Conservation (phyloP, 2,888 invertebrate genomes). For the Plebejus argus region DNA sequence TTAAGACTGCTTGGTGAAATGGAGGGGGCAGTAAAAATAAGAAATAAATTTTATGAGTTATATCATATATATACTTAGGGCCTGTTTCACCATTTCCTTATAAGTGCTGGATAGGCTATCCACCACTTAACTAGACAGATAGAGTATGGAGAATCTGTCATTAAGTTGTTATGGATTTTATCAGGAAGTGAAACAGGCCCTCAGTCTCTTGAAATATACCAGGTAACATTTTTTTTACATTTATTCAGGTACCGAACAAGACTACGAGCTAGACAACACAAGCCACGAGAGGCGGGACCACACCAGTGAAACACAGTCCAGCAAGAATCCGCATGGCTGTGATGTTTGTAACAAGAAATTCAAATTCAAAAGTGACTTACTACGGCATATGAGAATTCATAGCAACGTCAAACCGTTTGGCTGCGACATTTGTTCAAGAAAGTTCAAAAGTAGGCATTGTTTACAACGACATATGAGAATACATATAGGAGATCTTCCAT, state of each 20-base stretch:
- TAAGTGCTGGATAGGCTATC: no score
- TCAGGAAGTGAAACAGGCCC: no score
- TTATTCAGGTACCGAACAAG: background rate
- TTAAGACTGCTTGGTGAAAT: no score
- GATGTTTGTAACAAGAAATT: background rate
- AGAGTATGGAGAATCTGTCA: no score
- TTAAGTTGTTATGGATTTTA: no score
- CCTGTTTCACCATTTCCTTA: no score
- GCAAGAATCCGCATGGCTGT: background rate
- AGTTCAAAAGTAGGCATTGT: background rate
- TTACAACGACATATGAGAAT: background rate
- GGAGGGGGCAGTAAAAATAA: no score
- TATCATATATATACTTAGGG: no score
- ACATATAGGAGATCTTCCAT: background rate
- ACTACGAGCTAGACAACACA: background rate
- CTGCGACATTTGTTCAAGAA: background rate
- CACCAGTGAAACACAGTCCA: background rate
- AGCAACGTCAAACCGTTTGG: background rate
- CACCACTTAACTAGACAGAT: no score
- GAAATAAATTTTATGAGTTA: no score
- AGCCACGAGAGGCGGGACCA: background rate
- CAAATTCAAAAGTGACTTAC: background rate
- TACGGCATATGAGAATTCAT: background rate
- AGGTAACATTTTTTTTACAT: background rate
- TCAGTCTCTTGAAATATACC: background rate